Base-by-base conservation (phyloP, 2,113 vertebrate genomes). In the Catharus minimus region DNA sequence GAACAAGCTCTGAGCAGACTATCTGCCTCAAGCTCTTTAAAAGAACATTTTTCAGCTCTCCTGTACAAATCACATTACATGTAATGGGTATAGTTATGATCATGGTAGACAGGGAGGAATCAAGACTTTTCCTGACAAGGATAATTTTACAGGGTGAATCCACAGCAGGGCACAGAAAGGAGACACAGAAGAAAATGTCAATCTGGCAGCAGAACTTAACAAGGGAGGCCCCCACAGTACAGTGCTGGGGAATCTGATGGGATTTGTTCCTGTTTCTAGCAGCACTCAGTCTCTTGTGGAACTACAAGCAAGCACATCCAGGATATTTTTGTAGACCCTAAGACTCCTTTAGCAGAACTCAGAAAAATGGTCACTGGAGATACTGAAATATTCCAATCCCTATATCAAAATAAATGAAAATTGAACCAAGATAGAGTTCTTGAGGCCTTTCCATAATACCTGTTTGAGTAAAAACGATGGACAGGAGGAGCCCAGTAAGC, bases 401-500 rank as follows among this genome's bases (percentile, higher is more conserved):
- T 47, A 2, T 27, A 19, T 15, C 10, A 43, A 67, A 82, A 41
- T 26, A 75, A 81, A 62, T 17, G 36, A 6, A 71, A 87, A 87
- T 64, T 72, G 16, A 8, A 24, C 20, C 23, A 64, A 21, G 4
- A 1, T 62, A 1, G 3, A 22, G 6, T 39, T 61, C 11, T 26
- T 47, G 38, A 62, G 28, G 20, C 20, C 5, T 82, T 57, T n/a
- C 75, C 23, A 8, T 58, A 21, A 19, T 30, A 33, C 7, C 1
- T 61, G n/a, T 53, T 21, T 68, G 15, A 36, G 10, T 68, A 64
- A 72, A 71, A 87, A 65, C 0, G 0, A 27, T 8, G 8, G 15
- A 39, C 17, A 27, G 49, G 33, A 65, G 28, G 43, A 82, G 33
- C 32, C 4, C 9, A 9, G 17, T 16, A 41, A 89, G 15, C 4